These are phyloP conservation scores for Acipenser oxyrinchus DNA, from an alignment of 2,797 vertebrate genomes.

Conservation along the genomic window DNA sequence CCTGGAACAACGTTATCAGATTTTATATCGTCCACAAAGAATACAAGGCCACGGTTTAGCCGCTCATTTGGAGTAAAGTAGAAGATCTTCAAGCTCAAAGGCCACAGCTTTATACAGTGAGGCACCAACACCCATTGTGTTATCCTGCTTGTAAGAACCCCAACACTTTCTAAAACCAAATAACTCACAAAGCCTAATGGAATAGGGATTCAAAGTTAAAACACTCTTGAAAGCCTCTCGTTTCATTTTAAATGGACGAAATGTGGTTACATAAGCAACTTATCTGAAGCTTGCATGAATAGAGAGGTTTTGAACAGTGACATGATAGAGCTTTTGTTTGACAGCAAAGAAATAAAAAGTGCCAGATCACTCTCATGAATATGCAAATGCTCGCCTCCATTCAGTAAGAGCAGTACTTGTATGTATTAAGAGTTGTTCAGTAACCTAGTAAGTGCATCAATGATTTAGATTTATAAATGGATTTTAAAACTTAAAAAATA, in stretches of 20 bases:
- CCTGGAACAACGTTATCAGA: conserved; percentile 52
- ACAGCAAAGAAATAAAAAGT: conserved; percentile 14
- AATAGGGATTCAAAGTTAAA: too few species aligned
- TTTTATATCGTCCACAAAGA: conserved; percentile 37
- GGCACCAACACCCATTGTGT: too few species aligned
- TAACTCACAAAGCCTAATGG: too few species aligned
- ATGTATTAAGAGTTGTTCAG: conserved; percentile 39
- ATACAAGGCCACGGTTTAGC: conserved; percentile 49
- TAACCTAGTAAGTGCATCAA: conserved; percentile 28
- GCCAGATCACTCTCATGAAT: conserved; percentile 21
- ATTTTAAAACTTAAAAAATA: background rate
- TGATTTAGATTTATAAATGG: conserved; percentile 34
- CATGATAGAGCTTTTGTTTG: too few species aligned
- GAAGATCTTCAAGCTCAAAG: too few species aligned
- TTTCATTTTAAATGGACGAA: too few species aligned
- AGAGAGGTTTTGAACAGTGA: background rate
- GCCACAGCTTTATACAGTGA: too few species aligned
- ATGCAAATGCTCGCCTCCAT: conserved; percentile 22
- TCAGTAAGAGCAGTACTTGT: conserved; percentile 31
- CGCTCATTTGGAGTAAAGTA: conserved; percentile 27
- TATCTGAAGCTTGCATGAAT: background rate
- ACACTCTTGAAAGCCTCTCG: too few species aligned
- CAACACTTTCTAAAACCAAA: too few species aligned
- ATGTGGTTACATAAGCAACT: too few species aligned
- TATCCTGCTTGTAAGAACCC: too few species aligned